Evolutionary conservation across 2,888 invertebrate genomes (phyloP).

Genomic region (Nycteola revayana): DNA sequence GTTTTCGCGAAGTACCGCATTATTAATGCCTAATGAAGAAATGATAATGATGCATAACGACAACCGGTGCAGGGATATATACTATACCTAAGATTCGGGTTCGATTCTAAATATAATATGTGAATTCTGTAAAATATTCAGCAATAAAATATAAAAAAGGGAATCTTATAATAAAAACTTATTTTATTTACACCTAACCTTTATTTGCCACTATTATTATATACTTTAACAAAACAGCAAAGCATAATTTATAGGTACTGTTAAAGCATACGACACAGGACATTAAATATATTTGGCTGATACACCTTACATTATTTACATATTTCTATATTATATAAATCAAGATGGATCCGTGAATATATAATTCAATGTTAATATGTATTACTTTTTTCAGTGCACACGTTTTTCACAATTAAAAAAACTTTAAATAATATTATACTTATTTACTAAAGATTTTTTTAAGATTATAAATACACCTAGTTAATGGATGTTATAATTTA

Average conservation of each 20-base stretch:
- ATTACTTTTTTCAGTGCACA: constrained; percentile 25
- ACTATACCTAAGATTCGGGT: too few relatives aligned
- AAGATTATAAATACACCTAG: constrained; percentile 30
- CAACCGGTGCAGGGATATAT: too few relatives aligned
- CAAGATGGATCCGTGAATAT: constrained; percentile 19
- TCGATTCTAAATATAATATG: not conserved
- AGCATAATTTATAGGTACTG: constrained; percentile 50
- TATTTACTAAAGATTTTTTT: constrained; percentile 33
- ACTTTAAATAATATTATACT: constrained; percentile 35
- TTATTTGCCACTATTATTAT: constrained; percentile 67
- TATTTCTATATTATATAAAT: constrained; percentile 26
- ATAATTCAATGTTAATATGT: constrained; percentile 15
- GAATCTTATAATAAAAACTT: constrained; percentile 29
- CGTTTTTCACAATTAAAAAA: constrained; percentile 27
- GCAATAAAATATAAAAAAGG: constrained; percentile 1
- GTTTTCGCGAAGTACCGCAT: too few relatives aligned
- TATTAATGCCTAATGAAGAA: too few relatives aligned
- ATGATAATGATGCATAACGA: too few relatives aligned
- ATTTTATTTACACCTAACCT: constrained; percentile 71
- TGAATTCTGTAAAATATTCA: not conserved
- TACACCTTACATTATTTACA: constrained; percentile 54
- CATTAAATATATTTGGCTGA: constrained; percentile 51
- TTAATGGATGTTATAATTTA: constrained; percentile 28
- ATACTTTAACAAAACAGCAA: constrained; percentile 47
- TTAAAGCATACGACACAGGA: constrained; percentile 44